Evolutionary conservation across 1,140 invertebrate genomes (phyloP).

Genomic region (Anadara kagoshimensis): DNA sequence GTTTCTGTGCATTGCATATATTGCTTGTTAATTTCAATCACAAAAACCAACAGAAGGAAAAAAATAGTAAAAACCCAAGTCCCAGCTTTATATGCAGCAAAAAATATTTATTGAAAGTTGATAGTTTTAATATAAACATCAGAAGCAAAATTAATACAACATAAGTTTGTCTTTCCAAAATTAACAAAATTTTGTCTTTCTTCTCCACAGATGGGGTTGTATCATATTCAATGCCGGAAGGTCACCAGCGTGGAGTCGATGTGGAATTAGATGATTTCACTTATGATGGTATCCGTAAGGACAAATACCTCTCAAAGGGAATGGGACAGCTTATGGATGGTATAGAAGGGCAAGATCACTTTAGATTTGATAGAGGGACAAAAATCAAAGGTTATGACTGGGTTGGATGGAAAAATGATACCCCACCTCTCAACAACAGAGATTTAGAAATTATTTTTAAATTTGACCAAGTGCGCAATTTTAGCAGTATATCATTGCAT

Average conservation of each 20-base stretch:
- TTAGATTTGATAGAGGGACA: constrained; percentile 82
- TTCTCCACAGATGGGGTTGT: constrained; percentile 83
- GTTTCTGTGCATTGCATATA: too few species aligned
- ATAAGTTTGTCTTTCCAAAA: neutral
- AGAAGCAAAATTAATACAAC: neutral
- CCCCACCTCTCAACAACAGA: constrained; percentile 73
- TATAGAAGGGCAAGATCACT: constrained; percentile 82
- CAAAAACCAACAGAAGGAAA: too few species aligned
- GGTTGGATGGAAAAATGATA: constrained; percentile 94
- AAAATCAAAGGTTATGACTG: constrained; percentile 86
- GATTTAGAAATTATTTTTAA: constrained; percentile 80
- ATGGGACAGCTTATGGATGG: constrained; percentile 93
- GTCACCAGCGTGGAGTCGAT: constrained; percentile 82
- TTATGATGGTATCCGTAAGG: constrained; percentile 87
- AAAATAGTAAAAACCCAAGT: too few species aligned
- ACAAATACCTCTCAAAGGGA: constrained; percentile 76
- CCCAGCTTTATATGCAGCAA: too few species aligned
- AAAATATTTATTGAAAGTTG: too few species aligned
- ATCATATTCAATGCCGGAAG: constrained; percentile 89
- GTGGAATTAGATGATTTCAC: constrained; percentile 92
- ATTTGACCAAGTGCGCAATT: constrained; percentile 91
- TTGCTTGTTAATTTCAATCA: too few species aligned
- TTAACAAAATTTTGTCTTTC: constrained; percentile 35
- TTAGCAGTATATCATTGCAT: constrained; percentile 87
- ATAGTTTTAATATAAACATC: too few species aligned